Evolutionary conservation across 2,888 invertebrate species (phyloP), one percentile per base, ranked within the genome.

Genomic region (Melipona beecheii): DNA sequence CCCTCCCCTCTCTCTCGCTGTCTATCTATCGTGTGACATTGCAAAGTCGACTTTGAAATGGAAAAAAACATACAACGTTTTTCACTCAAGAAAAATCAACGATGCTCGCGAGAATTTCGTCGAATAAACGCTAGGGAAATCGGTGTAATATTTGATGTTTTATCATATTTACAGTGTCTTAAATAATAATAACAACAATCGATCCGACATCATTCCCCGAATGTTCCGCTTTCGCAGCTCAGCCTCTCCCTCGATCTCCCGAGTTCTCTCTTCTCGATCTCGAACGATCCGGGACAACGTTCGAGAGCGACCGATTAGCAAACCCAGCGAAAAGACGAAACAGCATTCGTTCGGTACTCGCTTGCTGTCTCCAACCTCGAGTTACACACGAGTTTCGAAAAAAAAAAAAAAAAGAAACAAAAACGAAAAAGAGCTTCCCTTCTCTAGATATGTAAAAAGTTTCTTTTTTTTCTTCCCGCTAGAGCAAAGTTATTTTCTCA

Each of bases 31-130:
- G 24, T 11, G 72, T 73, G 73, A 75, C 87, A 83, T 83, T 87
- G 81, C 78, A 81, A 83, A 81, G 81, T 86, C 78, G 65, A 74
- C 13, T 43, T 43, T 9, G 43, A 43, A 86, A 71, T 74, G 75
- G 81, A 80, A 78, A 84, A 84, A 80, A 11, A 9, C 11, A 11
- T 27, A 31, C 31, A 31, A 54, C 62, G 52, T 66, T 54, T 49
- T 36, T 31, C 31, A 31, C 31, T 31, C 31, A 9, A 17, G 49
- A 66, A 84, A 78, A 70, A 70, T 73, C 73, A 74, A 85, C 65
- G 52, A 84, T 77, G 79, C 80, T 43, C 72, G 84, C 80, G 77
- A 80, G 75, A 79, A 66, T 71, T 19, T 66, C 69, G 31, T 78
- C 84, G 74, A 69, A 73, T 66, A 21, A 79, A 74, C 76, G 70